phyloP scores from a whole-genome alignment of 2,113 vertebrate genomes.

The Sylvietta virens region DNA sequence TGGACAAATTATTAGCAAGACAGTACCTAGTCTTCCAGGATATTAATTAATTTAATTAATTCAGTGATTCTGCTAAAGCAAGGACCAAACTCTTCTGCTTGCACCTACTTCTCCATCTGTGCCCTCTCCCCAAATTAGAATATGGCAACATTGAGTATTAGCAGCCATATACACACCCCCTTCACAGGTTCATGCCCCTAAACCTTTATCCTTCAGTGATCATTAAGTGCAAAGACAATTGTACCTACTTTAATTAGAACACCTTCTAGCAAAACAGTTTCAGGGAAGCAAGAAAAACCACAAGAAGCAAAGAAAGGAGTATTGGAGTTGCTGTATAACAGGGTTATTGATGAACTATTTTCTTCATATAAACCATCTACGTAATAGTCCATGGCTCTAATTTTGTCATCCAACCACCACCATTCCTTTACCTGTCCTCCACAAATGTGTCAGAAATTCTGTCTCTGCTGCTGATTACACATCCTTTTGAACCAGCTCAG shows the following conservation, averaged over 20 bases:
- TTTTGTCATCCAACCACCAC: not conserved
- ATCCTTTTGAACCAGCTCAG: not conserved
- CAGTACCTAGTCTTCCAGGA: not conserved
- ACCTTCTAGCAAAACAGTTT: not conserved
- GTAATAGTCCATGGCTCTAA: not conserved
- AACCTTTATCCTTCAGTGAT: not conserved
- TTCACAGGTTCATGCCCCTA: too few relatives aligned
- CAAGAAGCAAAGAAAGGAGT: not conserved
- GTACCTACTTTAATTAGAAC: not conserved
- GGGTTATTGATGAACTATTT: not conserved
- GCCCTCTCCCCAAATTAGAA: rapidly evolving
- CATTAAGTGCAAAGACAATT: not conserved
- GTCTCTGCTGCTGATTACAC: not conserved
- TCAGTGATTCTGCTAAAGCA: not conserved
- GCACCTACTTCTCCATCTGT: rapidly evolving
- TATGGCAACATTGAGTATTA: not conserved
- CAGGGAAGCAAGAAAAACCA: not conserved
- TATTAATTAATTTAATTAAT: not conserved
- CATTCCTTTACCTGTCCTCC: not conserved
- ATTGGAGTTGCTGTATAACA: not conserved
- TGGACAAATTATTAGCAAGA: not conserved
- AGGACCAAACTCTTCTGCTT: not conserved
- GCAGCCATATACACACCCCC: not conserved
- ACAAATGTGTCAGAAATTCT: not conserved
- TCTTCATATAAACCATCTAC: not conserved